Evolutionary conservation across 1,140 invertebrate genomes (phyloP).

Genomic region (Drosophila lowei): DNA sequence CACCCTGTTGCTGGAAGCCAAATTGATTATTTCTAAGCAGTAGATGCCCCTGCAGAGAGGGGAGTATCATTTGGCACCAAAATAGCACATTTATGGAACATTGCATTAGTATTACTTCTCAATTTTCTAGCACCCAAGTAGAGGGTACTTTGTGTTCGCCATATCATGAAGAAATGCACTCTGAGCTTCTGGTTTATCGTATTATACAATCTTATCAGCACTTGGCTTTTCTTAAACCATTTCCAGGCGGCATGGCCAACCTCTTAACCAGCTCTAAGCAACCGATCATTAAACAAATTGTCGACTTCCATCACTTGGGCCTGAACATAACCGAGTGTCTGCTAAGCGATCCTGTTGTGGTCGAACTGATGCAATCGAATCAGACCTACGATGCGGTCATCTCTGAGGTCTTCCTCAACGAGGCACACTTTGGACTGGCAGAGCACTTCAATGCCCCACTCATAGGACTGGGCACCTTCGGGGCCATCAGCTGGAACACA

Average conservation of each 20-base stretch:
- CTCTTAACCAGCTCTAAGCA: conserved; percentile 35
- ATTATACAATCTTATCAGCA: too few relatives aligned
- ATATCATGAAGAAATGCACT: too few relatives aligned
- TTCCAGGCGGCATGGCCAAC: conserved; percentile 46
- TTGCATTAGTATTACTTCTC: too few relatives aligned
- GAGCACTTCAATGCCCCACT: conserved; percentile 77
- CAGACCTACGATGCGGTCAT: conserved; percentile 79
- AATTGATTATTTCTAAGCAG: too few relatives aligned
- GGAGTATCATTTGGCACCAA: too few relatives aligned
- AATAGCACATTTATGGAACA: too few relatives aligned
- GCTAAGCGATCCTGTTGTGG: conserved; percentile 42
- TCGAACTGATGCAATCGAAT: conserved; percentile 54
- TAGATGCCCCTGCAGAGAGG: too few relatives aligned
- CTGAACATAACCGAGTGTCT: conserved; percentile 49
- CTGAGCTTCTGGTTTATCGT: too few relatives aligned
- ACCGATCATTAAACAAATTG: conserved; percentile 58
- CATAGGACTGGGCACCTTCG: conserved; percentile 77
- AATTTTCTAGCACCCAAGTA: too few relatives aligned
- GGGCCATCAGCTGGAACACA: conserved; percentile 72
- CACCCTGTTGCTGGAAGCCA: too few relatives aligned
- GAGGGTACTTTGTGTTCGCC: too few relatives aligned
- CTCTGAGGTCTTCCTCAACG: conserved; percentile 76
- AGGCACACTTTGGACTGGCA: conserved; percentile 71
- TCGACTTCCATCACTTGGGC: conserved; percentile 67
- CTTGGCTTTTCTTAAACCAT: neutral